Evolutionary conservation across 30 jellyfish, hydroid and myxozoan genomes (phyloP), one percentile per base, ranked within the genome.

Genomic region (Aurelia sp.): DNA sequence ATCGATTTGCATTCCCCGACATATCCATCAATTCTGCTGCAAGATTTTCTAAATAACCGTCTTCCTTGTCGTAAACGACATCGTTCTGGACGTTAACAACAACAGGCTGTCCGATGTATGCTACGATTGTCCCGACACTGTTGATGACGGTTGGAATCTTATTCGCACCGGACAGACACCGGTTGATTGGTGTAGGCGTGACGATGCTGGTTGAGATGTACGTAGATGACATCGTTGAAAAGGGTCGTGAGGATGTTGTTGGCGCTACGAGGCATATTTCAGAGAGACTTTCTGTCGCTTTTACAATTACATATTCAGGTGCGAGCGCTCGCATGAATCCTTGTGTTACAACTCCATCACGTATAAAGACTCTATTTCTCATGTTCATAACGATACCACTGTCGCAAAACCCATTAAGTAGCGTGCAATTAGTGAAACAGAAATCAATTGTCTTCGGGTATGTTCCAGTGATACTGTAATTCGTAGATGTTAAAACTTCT

Each of bases 61-160:
- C 96, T 40, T 88, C 96, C 51, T 59, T 51, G 53, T 88, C 96
- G 74, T 77, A 78, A 6, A 72, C 85, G 44, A 78, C 62, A 60
- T 88, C 96, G 71, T 53, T 58, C 20, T 58, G 79, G 12, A 88
- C 61, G 16, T 19, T 13, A 59, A 50, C 70, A 21, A 35, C 67
- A 8, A 21, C 24, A 4, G 91, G 96, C 69, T 80, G 85, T 51
- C 90, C 89, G 51, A 70, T 66, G 63, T 52, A n/a, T 1, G 57
- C 91, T 35, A 53, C 27, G 22, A 88, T 17, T 11, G 84, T 67
- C 18, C 81, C 80, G 15, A 88, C 71, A 59, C 96, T 88, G 88
- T 88, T 88, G 67, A 88, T 71, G 63, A 88, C 61, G 38, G 21
- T 48, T 51, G 96, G 96, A 13, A 63, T 62, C 17, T 88, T 21